Base-by-base conservation (phyloP, 2,113 vertebrate genomes). In the Entelurus aequoreus region DNA sequence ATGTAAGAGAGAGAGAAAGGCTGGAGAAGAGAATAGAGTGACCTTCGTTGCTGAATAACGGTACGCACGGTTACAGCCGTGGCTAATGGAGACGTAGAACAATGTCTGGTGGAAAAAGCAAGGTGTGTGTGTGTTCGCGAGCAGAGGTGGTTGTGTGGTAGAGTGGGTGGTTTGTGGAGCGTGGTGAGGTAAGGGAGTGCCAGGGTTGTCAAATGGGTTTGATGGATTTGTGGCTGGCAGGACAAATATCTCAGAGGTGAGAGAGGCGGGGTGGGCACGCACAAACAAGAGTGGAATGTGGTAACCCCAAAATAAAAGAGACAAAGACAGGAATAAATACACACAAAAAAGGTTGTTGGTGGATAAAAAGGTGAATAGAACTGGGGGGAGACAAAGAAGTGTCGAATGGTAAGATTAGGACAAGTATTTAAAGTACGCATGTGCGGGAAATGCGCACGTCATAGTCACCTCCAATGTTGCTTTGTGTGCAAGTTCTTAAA, bases 11-110 rank as follows among this genome's bases (percentile, higher is more conserved):
- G 19, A 16, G 46, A 37, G 10, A 56, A 57, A 28, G 19, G 16
- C 9, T 14, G 49, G 16, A 10, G 0, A 14, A 42, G 37, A 46
- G 37, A 7, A 8, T 16, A n/a, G 16, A 21, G 47, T 77, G 79
- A 88, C 84, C 84, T 86, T 85, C 76, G 76, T 57, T 65, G 75
- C 68, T 79, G 69, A 77, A 81, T 76, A 76, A 66, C 57, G 67
- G 75, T 65, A 72, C 64, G n/a, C n/a, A 52, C n/a, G 63, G 74
- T 76, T 79, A 79, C 65, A 73, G 71, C 75, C 54, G 53, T 19
- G 67, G 69, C 76, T 86, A 85, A 87, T 82, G 74, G 72, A 86
- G 74, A 85, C 61, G 15, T 59, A 78, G 69, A 48, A 57, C 57
- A 66, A 13, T 44, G 55, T 57, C 55, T 42, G 15, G 14, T 10